Conservation (phyloP, 2,888 invertebrate genomes). For the Tholera decimalis region DNA sequence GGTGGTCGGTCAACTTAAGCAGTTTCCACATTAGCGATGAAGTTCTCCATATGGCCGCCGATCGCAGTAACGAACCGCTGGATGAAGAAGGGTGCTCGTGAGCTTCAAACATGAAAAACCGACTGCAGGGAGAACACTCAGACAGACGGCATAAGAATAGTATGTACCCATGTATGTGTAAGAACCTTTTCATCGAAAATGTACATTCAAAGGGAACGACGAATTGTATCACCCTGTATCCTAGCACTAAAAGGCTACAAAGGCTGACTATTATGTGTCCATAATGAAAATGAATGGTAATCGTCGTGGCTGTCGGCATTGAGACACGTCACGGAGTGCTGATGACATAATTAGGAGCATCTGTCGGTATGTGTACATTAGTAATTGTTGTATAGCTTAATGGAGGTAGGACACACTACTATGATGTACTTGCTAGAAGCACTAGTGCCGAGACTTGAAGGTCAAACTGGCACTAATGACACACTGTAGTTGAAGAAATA, state of each 20-base stretch:
- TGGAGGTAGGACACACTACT: slow-evolving; percentile 34
- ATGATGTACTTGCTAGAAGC: background rate
- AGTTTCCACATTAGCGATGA: too few relatives aligned
- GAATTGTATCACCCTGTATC: slow-evolving; percentile 10
- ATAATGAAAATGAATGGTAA: slow-evolving; percentile 56
- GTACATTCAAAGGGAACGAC: background rate
- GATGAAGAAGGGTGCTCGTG: too few relatives aligned
- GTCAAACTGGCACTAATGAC: background rate
- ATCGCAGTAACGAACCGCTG: too few relatives aligned
- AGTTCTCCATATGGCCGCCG: too few relatives aligned
- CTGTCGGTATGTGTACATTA: slow-evolving; percentile 49
- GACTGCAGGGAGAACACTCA: too few relatives aligned
- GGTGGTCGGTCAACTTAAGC: too few relatives aligned
- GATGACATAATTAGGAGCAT: slow-evolving; percentile 62
- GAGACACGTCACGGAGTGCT: slow-evolving; percentile 49
- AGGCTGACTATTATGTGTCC: slow-evolving; percentile 36
- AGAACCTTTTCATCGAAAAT: background rate
- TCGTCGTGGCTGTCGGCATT: slow-evolving; percentile 43
- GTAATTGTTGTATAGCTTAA: slow-evolving; percentile 51
- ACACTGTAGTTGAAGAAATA: background rate
- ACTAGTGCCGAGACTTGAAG: slow-evolving; percentile 22
- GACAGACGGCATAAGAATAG: background rate
- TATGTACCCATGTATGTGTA: too few relatives aligned
- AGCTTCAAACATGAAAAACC: too few relatives aligned
- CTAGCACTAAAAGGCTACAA: slow-evolving; percentile 25